These are phyloP conservation scores for Tiliacea aurago DNA, from an alignment of 2,888 invertebrate genomes.

Conservation along the genomic window DNA sequence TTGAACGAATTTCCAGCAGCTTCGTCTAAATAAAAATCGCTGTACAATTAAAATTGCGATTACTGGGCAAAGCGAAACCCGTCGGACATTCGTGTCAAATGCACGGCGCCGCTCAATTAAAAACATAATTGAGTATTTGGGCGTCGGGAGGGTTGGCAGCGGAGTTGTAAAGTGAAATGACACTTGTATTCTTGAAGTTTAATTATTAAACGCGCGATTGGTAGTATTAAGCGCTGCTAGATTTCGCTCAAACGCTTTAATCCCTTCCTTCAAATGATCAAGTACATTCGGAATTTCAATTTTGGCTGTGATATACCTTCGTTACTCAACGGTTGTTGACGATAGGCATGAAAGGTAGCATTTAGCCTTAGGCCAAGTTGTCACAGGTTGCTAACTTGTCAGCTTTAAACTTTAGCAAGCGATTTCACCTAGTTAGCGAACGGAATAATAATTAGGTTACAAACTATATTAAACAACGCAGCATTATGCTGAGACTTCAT, in stretches of 20 bases:
- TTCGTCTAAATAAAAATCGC: constrained; percentile 52
- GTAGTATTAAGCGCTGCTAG: constrained; percentile 27
- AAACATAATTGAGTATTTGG: constrained; percentile 86
- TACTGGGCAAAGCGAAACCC: constrained; percentile 61
- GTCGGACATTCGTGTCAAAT: constrained; percentile 80
- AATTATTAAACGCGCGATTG: constrained; percentile 57
- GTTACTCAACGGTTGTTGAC: constrained; percentile 9
- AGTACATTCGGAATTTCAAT: constrained; percentile 33
- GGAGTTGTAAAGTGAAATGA: constrained; percentile 60
- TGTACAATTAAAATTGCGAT: constrained; percentile 64
- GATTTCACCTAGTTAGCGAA: constrained; percentile 56
- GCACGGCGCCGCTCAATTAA: constrained; percentile 84
- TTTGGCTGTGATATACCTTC: background rate
- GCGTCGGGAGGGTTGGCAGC: constrained; percentile 44
- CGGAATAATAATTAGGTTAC: constrained; percentile 57
- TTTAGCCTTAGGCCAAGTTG: constrained; percentile 24
- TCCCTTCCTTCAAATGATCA: constrained; percentile 12
- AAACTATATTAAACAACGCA: constrained; percentile 42
- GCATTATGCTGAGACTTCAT: constrained; percentile 35
- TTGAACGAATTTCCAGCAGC: constrained; percentile 33
- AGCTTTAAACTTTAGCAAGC: constrained; percentile 44
- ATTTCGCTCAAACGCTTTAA: constrained; percentile 25
- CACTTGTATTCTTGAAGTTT: constrained; percentile 70
- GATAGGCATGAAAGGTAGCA: constrained; percentile 4
- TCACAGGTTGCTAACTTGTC: constrained; percentile 43